A percentile compares a stretch with the other conserved stretches of the same genome.
Evolutionary conservation across 1,140 invertebrate species (phyloP).

Genomic region (Nasonia vitripennis): DNA sequence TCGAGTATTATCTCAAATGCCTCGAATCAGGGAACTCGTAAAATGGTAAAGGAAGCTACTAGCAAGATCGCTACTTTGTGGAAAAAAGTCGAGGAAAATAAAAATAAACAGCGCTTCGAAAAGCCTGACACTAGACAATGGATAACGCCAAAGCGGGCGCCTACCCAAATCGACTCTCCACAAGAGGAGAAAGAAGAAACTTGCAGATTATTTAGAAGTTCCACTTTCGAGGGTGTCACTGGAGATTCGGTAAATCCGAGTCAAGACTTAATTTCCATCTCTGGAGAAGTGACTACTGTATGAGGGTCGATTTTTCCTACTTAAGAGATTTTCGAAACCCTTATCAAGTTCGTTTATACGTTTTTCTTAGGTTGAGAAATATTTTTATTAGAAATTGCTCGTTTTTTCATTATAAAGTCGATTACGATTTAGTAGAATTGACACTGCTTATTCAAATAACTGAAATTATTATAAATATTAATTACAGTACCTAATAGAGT

Average conservation of each 20-base stretch:
- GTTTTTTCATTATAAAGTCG: not conserved
- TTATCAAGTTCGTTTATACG: not conserved
- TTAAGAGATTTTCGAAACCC: slow-evolving; percentile 20
- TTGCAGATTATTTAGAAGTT: slow-evolving; percentile 79
- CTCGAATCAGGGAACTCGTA: slow-evolving; percentile 70
- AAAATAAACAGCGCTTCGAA: slow-evolving; percentile 75
- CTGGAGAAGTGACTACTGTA: slow-evolving; percentile 68
- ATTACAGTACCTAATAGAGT: not conserved
- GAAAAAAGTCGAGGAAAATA: slow-evolving; percentile 89
- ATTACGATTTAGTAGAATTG: not conserved
- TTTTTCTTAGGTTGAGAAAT: not conserved
- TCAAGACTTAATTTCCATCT: slow-evolving; percentile 63
- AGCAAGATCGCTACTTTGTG: slow-evolving; percentile 93
- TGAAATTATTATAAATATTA: not conserved
- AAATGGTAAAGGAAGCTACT: slow-evolving; percentile 81
- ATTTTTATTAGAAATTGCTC: not conserved
- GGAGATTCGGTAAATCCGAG: slow-evolving; percentile 38
- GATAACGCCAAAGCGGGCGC: slow-evolving; percentile 71
- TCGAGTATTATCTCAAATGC: slow-evolving; percentile 79
- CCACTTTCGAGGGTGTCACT: slow-evolving; percentile 81
- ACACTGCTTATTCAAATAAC: not conserved
- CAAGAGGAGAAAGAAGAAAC: slow-evolving; percentile 60
- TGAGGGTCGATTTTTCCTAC: slow-evolving; percentile 50
- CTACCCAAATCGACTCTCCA: slow-evolving; percentile 62
- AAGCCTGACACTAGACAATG: slow-evolving; percentile 81